Base-by-base conservation (phyloP, 2,113 vertebrate genomes). In the Anolis carolinensis region DNA sequence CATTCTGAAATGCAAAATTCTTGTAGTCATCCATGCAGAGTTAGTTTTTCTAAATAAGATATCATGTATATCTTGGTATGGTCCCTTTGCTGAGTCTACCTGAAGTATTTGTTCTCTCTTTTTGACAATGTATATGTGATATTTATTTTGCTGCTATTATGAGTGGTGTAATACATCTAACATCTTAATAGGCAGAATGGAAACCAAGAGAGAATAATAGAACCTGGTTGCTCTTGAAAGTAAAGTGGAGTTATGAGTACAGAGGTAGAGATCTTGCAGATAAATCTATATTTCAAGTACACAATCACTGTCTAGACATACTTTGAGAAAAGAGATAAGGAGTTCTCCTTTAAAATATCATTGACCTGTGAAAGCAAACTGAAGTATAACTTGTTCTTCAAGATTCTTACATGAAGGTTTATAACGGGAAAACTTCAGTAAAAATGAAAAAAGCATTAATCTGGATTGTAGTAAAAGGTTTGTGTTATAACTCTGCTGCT, bases 351-450 rank as follows among this genome's bases (percentile, higher is more conserved):
- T 94, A 78, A 86, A 87, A 89, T 84, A 50, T 77, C 86, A 81
- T 44, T 93, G 86, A 92, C 65, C 81, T 87, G 67, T 86, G 62
- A 91, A 88, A 87, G 79, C 86, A 88, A 89, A 94, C 89, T 87
- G 89, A 87, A 81, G 18, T 48, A 67, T 83, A 90, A 87, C 88
- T 89, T 91, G 16, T 93, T 89, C 50, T 7, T 86, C 86, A 75
- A n/a, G 50, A 82, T 75, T 85, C 34, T 86, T 68, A 16, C n/a
- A 79, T 82, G 34, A 65, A 70, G 44, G 70, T 18, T 82, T 76
- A 74, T 78, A 5, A 2, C 87, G 27, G 21, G 16, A 20, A 18
- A 32, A 6, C 44, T 36, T 5, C 39, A 71, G 2, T 34, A 39
- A 5, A 39, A 85, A 79, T 74, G 9, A 82, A 86, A n/a, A 52